Conservation (phyloP, 2,888 invertebrate species). For the Agrochola lota region DNA sequence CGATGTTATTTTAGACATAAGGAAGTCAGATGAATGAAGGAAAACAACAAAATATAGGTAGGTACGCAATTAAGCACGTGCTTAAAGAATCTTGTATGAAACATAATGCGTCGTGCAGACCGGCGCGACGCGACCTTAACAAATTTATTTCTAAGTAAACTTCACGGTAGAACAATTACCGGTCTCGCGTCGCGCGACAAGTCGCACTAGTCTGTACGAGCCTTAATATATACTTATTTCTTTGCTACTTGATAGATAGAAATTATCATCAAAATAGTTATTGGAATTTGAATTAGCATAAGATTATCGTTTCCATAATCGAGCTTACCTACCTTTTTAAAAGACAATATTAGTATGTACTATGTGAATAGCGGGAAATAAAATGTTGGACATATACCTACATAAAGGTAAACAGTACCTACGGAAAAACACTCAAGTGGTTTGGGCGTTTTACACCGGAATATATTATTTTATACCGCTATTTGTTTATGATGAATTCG, state of each 20-base stretch:
- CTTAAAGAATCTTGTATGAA: slow-evolving; percentile 6
- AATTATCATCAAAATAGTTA: slow-evolving; percentile 22
- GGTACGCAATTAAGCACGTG: background rate
- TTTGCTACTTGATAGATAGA: background rate
- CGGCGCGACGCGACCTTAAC: no score
- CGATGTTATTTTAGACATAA: slow-evolving; percentile 26
- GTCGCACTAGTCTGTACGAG: no score
- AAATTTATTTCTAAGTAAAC: no score
- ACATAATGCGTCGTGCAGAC: background rate
- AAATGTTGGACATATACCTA: background rate
- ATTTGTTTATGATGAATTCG: background rate
- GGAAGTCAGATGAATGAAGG: slow-evolving; percentile 43
- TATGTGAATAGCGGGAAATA: slow-evolving; percentile 45
- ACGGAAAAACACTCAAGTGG: slow-evolving; percentile 27
- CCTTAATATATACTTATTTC: background rate
- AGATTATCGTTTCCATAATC: slow-evolving; percentile 5
- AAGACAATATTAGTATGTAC: slow-evolving; percentile 31
- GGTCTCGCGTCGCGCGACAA: no score
- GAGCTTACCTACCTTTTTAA: slow-evolving; percentile 16
- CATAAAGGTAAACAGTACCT: no score
- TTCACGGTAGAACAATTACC: no score
- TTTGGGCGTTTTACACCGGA: slow-evolving; percentile 5
- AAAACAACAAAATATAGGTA: slow-evolving; percentile 23
- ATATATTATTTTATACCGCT: background rate
- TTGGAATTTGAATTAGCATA: slow-evolving; percentile 49